phyloP scores from a whole-genome alignment of 1,140 invertebrate species.

The Sminthurinus signatus region DNA sequence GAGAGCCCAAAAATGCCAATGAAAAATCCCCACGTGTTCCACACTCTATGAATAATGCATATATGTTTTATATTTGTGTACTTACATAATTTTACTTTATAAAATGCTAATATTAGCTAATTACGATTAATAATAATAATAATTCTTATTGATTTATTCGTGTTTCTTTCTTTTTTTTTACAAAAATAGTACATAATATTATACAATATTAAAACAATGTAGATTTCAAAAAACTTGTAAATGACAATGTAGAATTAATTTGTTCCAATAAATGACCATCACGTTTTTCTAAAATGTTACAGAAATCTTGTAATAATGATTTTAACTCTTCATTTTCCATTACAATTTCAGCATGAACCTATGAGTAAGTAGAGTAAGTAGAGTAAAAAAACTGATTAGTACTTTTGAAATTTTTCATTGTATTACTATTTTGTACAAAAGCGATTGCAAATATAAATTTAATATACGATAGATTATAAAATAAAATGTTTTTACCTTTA shows the following conservation, averaged over 20 bases:
- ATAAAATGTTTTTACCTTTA: conserved; percentile 57
- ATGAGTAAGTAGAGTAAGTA: not conserved
- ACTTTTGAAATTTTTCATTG: no score
- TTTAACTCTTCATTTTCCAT: not conserved
- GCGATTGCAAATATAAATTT: not conserved
- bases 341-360: not conserved
- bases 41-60: no score
- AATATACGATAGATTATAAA: not conserved
- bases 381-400: no score
- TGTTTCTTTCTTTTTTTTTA: no score
- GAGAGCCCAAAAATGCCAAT: no score
- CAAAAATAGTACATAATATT: no score
- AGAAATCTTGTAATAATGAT: not conserved
- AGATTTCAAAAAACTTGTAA: conserved; percentile 12
- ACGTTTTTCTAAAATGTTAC: not conserved
- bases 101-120: no score
- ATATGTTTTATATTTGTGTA: no score
- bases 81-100: no score
- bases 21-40: no score
- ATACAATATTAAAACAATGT: conserved; percentile 12
- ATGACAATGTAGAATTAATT: not conserved
- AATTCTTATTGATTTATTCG: no score
- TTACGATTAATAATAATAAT: no score
- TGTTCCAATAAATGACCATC: not conserved
- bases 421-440: not conserved